phyloP scores from a whole-genome alignment of 2,888 invertebrate genomes.

The Lasioglossum leucozonium region DNA sequence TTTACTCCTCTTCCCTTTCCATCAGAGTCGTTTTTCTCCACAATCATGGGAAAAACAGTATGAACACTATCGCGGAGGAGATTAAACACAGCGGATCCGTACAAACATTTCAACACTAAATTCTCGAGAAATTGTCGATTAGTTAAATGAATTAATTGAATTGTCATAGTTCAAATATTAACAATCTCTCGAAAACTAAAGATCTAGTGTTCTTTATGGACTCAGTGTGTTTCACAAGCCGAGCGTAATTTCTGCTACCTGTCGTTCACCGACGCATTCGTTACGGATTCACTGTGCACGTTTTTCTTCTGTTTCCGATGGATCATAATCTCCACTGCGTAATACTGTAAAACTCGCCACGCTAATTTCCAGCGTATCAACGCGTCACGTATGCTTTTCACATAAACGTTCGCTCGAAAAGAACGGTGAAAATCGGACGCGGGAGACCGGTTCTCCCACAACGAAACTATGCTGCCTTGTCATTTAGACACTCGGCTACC shows the following conservation, averaged over 20 bases:
- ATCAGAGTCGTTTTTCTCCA: neutral
- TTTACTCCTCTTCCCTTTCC: neutral
- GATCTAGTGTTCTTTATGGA: neutral
- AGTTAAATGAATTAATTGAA: too few species aligned
- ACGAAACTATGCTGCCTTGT: slow-evolving; percentile 27
- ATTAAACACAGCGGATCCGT: neutral
- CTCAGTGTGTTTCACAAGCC: neutral
- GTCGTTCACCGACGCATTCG: neutral
- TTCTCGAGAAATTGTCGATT: neutral
- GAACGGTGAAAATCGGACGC: slow-evolving; percentile 20
- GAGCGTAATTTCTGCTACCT: neutral
- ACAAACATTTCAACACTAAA: neutral
- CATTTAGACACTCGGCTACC: neutral
- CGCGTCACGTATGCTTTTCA: neutral
- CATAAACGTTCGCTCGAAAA: neutral
- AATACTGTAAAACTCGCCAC: neutral
- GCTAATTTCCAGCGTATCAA: slow-evolving; percentile 15
- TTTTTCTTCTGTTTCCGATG: neutral
- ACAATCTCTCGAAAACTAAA: neutral
- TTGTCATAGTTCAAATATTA: neutral
- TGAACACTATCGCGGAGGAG: neutral
- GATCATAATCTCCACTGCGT: neutral
- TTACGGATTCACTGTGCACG: neutral
- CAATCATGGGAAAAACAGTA: neutral
- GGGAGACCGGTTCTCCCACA: slow-evolving; percentile 44